Evolutionary conservation across 2,797 vertebrate genomes (phyloP).

Genomic region (Florisuga fusca): DNA sequence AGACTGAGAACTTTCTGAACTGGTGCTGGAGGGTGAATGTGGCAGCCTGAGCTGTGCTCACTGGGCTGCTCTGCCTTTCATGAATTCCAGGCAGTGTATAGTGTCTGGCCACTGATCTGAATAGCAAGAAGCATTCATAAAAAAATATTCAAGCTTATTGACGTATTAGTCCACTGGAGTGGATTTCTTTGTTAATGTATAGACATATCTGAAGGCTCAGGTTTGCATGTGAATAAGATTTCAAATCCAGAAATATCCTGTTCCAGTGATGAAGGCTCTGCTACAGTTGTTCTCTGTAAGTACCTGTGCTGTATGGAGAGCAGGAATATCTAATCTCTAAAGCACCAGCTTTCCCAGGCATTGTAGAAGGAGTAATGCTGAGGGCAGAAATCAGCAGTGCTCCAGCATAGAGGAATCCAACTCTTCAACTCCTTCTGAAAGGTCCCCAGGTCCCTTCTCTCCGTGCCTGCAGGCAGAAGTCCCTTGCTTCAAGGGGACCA

Average conservation of each 20-base stretch:
- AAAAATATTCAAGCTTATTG: neutral
- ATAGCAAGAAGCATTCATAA: neutral
- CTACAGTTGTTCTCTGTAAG: neutral
- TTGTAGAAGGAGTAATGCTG: too few relatives aligned
- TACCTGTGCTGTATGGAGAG: neutral
- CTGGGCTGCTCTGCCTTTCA: neutral
- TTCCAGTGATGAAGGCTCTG: neutral
- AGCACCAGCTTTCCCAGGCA: neutral
- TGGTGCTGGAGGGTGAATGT: fast-evolving
- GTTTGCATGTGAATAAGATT: neutral
- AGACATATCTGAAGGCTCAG: neutral
- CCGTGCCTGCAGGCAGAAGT: neutral
- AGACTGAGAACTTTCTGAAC: neutral
- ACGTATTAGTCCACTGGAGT: neutral
- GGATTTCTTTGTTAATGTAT: neutral
- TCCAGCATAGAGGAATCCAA: neutral
- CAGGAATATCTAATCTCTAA: neutral
- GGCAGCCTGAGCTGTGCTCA: fast-evolving
- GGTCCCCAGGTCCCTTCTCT: neutral
- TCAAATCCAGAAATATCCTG: neutral
- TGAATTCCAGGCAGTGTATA: neutral
- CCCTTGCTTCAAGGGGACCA: neutral
- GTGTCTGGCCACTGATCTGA: neutral
- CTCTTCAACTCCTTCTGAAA: neutral
- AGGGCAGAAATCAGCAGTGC: neutral